These are phyloP conservation scores for Champsocephalus gunnari DNA, from an alignment of 2,797 vertebrate genomes.

Conservation along the genomic window DNA sequence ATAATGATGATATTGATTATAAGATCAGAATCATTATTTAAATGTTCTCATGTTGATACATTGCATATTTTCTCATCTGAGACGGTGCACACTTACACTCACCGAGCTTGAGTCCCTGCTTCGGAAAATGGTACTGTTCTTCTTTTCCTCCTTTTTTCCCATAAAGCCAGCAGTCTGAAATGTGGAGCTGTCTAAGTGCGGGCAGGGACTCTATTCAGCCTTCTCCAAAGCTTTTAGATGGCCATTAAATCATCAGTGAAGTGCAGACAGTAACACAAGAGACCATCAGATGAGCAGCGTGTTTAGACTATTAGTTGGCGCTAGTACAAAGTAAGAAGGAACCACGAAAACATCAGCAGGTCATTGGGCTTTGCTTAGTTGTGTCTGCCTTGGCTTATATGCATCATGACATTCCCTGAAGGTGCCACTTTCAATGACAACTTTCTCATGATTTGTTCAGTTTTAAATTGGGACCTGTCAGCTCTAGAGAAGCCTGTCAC, in stretches of 20 bases:
- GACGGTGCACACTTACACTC: neutral
- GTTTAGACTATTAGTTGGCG: slow-evolving; percentile 1
- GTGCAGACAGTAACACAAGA: slow-evolving; percentile 16
- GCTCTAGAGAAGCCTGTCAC: slow-evolving; percentile 1
- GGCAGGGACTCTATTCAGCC: slow-evolving; percentile 14
- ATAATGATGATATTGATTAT: neutral
- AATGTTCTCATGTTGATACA: neutral
- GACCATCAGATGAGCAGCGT: slow-evolving; percentile 16
- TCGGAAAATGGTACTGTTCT: neutral
- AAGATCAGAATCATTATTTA: neutral
- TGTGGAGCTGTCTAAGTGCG: slow-evolving; percentile 36
- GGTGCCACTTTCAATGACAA: neutral
- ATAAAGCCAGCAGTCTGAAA: slow-evolving; percentile 14
- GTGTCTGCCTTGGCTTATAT: neutral
- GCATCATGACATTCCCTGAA: neutral
- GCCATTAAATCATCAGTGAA: slow-evolving; percentile 47
- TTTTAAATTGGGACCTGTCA: slow-evolving; percentile 23
- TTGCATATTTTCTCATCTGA: neutral
- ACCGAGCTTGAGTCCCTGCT: neutral
- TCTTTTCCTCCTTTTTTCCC: slow-evolving; percentile 1
- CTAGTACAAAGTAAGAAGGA: slow-evolving; percentile 11
- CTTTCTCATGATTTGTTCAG: slow-evolving; percentile 1
- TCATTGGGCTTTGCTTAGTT: neutral
- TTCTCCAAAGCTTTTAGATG: slow-evolving; percentile 47
- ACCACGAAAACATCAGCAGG: slow-evolving; percentile 13